A percentile compares a stretch with the other conserved stretches of the same genome.
These are phyloP conservation scores for Drosophila guanche DNA, from an alignment of 1,140 invertebrate genomes.

Conservation along the genomic window DNA sequence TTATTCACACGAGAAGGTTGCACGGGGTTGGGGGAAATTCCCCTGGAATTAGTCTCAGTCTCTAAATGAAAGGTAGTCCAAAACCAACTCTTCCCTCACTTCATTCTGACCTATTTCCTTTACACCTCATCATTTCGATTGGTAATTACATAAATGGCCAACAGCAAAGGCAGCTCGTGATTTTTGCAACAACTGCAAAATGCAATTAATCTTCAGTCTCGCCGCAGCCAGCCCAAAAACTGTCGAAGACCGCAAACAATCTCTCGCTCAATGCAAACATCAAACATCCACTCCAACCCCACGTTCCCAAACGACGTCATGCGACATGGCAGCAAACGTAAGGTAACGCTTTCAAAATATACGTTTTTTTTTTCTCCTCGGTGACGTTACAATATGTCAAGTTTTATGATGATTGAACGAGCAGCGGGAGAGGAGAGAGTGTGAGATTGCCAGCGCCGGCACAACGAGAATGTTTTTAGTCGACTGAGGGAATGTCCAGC, in stretches of 20 bases:
- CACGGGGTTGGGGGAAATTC: too few species aligned
- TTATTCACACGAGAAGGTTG: too few species aligned
- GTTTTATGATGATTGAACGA: constrained; percentile 55
- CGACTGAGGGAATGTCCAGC: too few species aligned
- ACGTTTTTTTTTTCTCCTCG: constrained; percentile 14
- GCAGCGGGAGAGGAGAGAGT: background rate
- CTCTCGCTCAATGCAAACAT: constrained; percentile 28
- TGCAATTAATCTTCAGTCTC: constrained; percentile 61
- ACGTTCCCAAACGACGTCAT: constrained; percentile 14
- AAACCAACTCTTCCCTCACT: too few species aligned
- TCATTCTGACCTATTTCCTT: too few species aligned
- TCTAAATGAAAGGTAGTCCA: too few species aligned
- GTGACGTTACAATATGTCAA: constrained; percentile 41
- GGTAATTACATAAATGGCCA: constrained; percentile 29
- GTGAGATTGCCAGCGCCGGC: background rate
- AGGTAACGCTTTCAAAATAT: constrained; percentile 24
- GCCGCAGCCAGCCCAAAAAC: constrained; percentile 7
- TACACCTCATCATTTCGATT: constrained; percentile 8
- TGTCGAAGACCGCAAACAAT: constrained; percentile 49
- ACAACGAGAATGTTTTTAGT: too few species aligned
- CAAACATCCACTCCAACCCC: background rate
- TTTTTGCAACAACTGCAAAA: constrained; percentile 29
- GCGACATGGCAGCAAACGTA: constrained; percentile 4
- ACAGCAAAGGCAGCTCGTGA: constrained; percentile 19
- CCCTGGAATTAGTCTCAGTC: too few species aligned